phyloP scores from a whole-genome alignment of 2,113 vertebrate species.

The Quiscalus mexicanus region DNA sequence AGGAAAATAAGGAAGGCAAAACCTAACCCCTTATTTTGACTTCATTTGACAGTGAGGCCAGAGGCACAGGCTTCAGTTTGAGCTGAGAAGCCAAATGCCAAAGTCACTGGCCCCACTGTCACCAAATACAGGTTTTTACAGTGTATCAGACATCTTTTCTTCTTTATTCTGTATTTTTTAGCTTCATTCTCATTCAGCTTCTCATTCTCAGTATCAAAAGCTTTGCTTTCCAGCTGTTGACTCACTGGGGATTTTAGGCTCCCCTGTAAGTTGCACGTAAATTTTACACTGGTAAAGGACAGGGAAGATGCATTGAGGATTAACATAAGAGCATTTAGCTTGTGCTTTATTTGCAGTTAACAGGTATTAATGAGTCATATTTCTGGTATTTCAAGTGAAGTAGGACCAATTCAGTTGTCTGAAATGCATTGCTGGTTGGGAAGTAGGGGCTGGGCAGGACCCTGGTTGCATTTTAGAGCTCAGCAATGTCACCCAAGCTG shows the following conservation, averaged over 20 bases:
- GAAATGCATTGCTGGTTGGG: neutral
- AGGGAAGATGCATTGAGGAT: neutral
- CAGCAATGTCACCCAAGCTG: neutral
- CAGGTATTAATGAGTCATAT: neutral
- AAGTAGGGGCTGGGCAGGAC: neutral
- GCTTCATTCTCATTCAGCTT: neutral
- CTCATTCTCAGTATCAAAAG: neutral
- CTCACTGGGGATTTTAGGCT: neutral
- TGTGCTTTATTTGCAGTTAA: neutral
- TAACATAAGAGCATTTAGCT: neutral
- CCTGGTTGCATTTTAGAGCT: neutral
- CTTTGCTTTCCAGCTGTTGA: neutral
- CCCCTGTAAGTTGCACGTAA: rapidly evolving
- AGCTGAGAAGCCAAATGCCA: neutral
- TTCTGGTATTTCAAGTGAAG: neutral
- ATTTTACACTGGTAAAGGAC: neutral
- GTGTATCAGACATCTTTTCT: neutral
- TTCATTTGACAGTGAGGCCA: neutral
- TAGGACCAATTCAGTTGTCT: neutral
- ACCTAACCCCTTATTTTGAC: neutral
- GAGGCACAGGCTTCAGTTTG: rapidly evolving
- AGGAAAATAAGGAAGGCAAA: neutral
- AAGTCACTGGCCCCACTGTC: neutral
- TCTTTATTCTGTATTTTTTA: neutral
- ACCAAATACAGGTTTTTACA: neutral